Evolutionary conservation across 2,113 vertebrate species (phyloP), one percentile per base, ranked within the genome.

Genomic region (Scomber japonicus): DNA sequence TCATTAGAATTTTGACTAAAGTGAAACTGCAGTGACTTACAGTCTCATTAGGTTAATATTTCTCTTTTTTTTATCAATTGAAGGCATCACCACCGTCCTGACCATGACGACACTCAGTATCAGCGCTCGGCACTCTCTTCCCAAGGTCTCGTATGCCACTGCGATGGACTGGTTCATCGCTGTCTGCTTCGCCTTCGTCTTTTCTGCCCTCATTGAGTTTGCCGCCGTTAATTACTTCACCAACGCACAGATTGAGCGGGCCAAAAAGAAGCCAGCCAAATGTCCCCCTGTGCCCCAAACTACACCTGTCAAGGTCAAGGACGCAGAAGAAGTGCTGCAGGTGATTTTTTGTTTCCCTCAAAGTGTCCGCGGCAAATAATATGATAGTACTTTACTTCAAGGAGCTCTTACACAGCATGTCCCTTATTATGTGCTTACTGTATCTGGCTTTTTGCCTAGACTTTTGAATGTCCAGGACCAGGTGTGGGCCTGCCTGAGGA

Each of bases 141-240:
- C 98, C 56, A 99, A 99, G 94, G 98, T 99, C 67, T 99, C 98
- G 11, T 99, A 99, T 10, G 98, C 98, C 76, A 99, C 98, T 0
- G 98, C 98, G 49, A 99, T 99, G 98, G 98, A 99, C 93, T 99
- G 98, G 98, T 99, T 99, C 92, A 99, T 99, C 79, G 98, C 98
- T 0, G 98, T 99, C 81, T 99, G 98, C 91, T 99, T 99, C 79
- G 97, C 98, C 88, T 99, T 99, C 66, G 98, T 99, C 78, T 99
- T 99, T 94, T 99, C 98, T 17, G 98, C 98, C 82, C 97, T 99
- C 40, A 99, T 99, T 50, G 98, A 99, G 93, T 99, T 99, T 74
- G 98, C 98, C 45, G 98, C 98, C 65, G 98, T 99, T 76, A 99
- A 99, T 93, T 99, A 99, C 93, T 98, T 99, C 92, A 99, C 97